Evolutionary conservation across 2,113 vertebrate genomes (phyloP).

Genomic region (Arvicanthis niloticus): DNA sequence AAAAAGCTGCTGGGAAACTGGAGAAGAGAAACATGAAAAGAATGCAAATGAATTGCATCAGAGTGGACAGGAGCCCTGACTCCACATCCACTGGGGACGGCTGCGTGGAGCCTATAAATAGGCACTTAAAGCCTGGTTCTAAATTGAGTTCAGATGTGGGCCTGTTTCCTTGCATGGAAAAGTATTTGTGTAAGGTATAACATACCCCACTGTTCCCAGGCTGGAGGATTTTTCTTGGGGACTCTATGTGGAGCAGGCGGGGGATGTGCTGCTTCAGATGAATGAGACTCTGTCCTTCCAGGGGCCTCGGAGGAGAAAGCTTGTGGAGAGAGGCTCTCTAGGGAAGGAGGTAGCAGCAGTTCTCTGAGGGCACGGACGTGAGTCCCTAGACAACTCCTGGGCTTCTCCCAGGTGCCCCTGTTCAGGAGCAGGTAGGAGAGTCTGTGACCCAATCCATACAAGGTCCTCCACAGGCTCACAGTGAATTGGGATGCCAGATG

Average conservation of each 20-base stretch:
- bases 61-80: not conserved
- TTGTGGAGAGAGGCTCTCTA: not conserved
- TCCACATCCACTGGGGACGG: not conserved
- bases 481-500: not conserved
- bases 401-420: not conserved
- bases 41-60: not conserved
- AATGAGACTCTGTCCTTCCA: not conserved
- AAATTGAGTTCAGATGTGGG: slow-evolving; percentile 41
- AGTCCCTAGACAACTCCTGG: not conserved
- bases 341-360: not conserved
- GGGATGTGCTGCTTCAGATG: not conserved
- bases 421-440: not conserved
- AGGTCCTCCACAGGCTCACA: not conserved
- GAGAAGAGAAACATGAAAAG: slow-evolving; percentile 28
- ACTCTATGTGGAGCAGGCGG: not conserved
- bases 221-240: not conserved
- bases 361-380: too few species aligned
- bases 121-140: not conserved
- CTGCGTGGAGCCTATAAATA: slow-evolving; percentile 38
- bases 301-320: not conserved
- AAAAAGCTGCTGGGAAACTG: slow-evolving; percentile 45
- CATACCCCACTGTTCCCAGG: not conserved
- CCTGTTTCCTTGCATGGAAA: not conserved
- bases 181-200: not conserved
- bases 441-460: not conserved